Evolutionary conservation across 2,113 vertebrate genomes (phyloP).

Genomic region (Halichoeres trimaculatus): DNA sequence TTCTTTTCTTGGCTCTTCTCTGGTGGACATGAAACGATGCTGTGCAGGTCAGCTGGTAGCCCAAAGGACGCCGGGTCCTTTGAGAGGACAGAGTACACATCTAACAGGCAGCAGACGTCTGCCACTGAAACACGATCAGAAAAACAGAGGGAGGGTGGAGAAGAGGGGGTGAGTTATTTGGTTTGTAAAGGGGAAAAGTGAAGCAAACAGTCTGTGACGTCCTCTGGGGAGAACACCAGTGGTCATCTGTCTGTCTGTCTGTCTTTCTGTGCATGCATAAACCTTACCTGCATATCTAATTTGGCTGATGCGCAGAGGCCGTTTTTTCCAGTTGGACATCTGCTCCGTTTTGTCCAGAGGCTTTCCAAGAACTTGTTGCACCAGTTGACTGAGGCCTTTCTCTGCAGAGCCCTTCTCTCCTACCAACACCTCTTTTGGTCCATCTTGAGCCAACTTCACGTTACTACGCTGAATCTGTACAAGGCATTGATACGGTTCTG

Average conservation of each 20-base stretch:
- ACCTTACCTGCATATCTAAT: constrained; percentile 87
- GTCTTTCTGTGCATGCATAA: constrained; percentile 45
- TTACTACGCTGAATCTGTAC: constrained; percentile 73
- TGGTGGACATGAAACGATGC: constrained; percentile 52
- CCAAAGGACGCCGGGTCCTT: constrained; percentile 78
- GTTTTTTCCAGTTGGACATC: constrained; percentile 91
- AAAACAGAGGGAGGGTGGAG: constrained; percentile 11
- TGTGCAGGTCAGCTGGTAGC: constrained; percentile 74
- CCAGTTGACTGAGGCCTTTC: constrained; percentile 90
- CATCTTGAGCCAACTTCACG: constrained; percentile 11
- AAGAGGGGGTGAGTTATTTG: constrained; percentile 3
- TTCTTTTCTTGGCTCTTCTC: constrained; percentile 64
- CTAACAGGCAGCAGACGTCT: constrained; percentile 90
- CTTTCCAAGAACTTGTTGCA: constrained; percentile 87
- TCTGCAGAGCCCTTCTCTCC: constrained; percentile 66
- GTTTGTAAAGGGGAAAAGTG: constrained; percentile 27
- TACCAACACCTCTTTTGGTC: constrained; percentile 59
- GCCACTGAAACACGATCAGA: constrained; percentile 66
- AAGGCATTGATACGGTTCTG: too few species aligned
- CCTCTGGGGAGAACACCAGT: constrained; percentile 36
- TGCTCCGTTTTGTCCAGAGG: constrained; percentile 90
- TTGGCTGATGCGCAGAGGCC: constrained; percentile 87
- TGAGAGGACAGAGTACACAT: constrained; percentile 83
- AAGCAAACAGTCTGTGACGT: constrained; percentile 51
- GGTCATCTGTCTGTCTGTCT: constrained; percentile 57